phyloP scores from a whole-genome alignment of 2,888 invertebrate species.

The Dolomedes plantarius region DNA sequence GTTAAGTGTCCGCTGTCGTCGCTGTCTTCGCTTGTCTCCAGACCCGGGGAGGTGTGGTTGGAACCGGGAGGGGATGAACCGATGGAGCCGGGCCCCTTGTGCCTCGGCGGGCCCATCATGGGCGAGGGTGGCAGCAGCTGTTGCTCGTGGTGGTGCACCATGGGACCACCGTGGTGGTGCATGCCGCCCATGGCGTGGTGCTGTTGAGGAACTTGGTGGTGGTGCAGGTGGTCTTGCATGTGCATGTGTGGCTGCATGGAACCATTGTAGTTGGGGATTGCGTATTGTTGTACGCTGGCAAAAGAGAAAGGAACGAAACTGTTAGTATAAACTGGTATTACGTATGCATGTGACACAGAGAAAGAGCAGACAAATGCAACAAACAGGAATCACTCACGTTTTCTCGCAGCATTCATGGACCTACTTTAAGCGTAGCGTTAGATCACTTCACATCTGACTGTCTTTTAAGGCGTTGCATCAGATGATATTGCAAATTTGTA shows the following conservation, averaged over 20 bases:
- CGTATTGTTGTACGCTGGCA: slow-evolving; percentile 60
- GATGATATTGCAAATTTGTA: too few species aligned
- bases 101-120: slow-evolving; percentile 25
- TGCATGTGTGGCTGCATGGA: slow-evolving; percentile 36
- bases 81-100: slow-evolving; percentile 49
- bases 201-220: slow-evolving; percentile 24
- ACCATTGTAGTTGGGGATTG: slow-evolving; percentile 48
- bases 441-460: too few species aligned
- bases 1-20: slow-evolving; percentile 82
- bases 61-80: slow-evolving; percentile 74
- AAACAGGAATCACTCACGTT: too few species aligned
- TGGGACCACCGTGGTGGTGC: slow-evolving; percentile 39
- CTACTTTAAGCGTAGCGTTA: too few species aligned
- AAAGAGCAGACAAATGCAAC: too few species aligned
- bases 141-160: slow-evolving; percentile 39
- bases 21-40: slow-evolving; percentile 88
- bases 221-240: background rate
- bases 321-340: too few species aligned
- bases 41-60: slow-evolving; percentile 79
- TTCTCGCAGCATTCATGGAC: too few species aligned
- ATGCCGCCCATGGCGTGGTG: slow-evolving; percentile 11
- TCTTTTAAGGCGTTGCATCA: too few species aligned
- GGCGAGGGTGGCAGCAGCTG: slow-evolving; percentile 49
- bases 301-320: too few species aligned
- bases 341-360: too few species aligned